These are phyloP conservation scores for Pagetopsis macropterus DNA, from an alignment of 2,797 vertebrate genomes.

Conservation along the genomic window DNA sequence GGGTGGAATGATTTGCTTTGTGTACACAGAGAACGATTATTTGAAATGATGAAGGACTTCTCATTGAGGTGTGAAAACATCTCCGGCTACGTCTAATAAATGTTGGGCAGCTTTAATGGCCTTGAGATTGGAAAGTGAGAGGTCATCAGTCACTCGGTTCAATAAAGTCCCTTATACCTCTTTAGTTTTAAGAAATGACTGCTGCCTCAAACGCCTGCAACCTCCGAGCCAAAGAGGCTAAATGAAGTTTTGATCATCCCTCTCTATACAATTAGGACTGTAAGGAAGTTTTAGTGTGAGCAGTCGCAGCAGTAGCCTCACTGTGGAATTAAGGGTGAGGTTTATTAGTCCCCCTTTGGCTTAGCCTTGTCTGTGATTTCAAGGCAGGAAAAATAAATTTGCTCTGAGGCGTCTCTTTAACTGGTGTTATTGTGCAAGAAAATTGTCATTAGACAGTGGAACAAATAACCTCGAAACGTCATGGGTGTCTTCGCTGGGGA, in stretches of 20 bases:
- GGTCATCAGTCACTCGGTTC: slow-evolving; percentile 47
- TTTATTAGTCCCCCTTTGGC: slow-evolving; percentile 85
- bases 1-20: slow-evolving; percentile 17
- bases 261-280: slow-evolving; percentile 61
- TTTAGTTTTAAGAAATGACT: slow-evolving; percentile 42
- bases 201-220: slow-evolving; percentile 35
- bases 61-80: slow-evolving; percentile 39
- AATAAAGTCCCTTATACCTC: slow-evolving; percentile 40
- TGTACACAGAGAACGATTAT: slow-evolving; percentile 19
- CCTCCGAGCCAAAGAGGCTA: slow-evolving; percentile 33
- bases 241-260: slow-evolving; percentile 68
- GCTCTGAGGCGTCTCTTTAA: slow-evolving; percentile 86
- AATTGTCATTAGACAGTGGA: slow-evolving; percentile 90
- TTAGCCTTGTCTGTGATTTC: slow-evolving; percentile 83
- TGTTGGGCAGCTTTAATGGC: slow-evolving; percentile 43
- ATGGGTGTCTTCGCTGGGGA: slow-evolving; percentile 84
- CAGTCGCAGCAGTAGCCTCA: slow-evolving; percentile 71
- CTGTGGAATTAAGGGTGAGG: slow-evolving; percentile 80
- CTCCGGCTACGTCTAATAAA: slow-evolving; percentile 33
- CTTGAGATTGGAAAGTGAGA: slow-evolving; percentile 50
- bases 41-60: slow-evolving; percentile 45
- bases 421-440: slow-evolving; percentile 87
- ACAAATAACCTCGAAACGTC: slow-evolving; percentile 89
- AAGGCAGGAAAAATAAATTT: slow-evolving; percentile 77
- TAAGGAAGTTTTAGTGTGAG: slow-evolving; percentile 64